Base-by-base conservation (phyloP, 1,140 invertebrate genomes). In the Holotrichia oblita region DNA sequence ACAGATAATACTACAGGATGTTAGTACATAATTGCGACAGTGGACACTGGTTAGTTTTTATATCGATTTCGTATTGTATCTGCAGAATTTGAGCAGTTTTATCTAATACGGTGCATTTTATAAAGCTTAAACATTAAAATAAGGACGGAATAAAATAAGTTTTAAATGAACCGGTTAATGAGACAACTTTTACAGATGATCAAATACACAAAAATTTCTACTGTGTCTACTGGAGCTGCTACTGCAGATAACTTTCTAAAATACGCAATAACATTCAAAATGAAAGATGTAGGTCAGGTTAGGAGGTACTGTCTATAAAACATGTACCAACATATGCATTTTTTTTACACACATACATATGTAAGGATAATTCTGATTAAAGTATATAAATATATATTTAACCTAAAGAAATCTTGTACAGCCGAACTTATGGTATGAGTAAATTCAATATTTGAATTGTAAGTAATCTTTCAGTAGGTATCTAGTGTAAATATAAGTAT, bases 211-310 rank as follows among this genome's bases (percentile, higher is more conserved):
- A n/a, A 14, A 55, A 55, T 55, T 55, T 55, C 48, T 17, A 55
- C n/a, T 55, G 17, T 55, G 17, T 17, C 48, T 55, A 17, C 10
- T 27, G 22, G 27, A 69, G 3, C 8, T 69, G 7, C 4, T 34
- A 34, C 27, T 22, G 22, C 61, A 69, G 61, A 27, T 69, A 69
- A 69, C 61, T 69, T 69, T 69, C 61, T 69, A 69, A 69, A 69
- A 9, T 34, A 22, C 61, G 24, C 61, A 69, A 69, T 34, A 24
- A 69, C 14, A 22, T 69, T 69, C 22, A 69, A 55, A 22, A 69
- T 69, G 61, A 69, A 69, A 69, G 22, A 69, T 69, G 61, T 69
- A 69, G 61, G 61, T 69, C 61, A 69, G 12, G 22, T 69, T 69
- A 34, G 61, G 12, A 34, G 12, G 22, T 69, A 27, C 22, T 17